Evolutionary conservation across 92 coral and sea anemone genomes (phyloP), one percentile per base, ranked within the genome.

Genomic region (Zoanthus gigantus): DNA sequence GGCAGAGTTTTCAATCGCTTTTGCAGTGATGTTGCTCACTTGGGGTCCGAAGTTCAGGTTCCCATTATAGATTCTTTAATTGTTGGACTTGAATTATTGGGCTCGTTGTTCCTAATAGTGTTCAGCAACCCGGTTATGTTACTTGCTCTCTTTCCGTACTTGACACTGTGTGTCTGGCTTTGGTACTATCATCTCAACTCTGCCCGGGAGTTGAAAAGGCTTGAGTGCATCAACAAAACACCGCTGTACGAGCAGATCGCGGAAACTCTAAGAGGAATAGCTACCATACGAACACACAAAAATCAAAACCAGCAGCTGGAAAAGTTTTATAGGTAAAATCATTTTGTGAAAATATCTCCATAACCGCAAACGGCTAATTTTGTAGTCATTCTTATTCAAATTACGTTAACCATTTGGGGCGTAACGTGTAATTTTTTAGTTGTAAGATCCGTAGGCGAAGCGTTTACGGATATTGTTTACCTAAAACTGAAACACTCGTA

Each of bases 181-280:
- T 81, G 85, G 85, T 81, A 81, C 34, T 81, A 81, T 23, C 85
- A 81, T 81, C 61, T 81, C 28, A 46, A 65, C 58, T 81, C 85
- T 7, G 85, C 85, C 13, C 73, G 85, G 17, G 85, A 81, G 60
- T 74, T 81, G 17, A 81, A 81, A 13, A 66, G 85, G 71, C 7
- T 81, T 18, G 85, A 81, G 74, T 66, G 61, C 29, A 65, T 81
- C 29, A 81, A 66, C 6, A 67, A 30, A 46, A 81, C 85, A 9
- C 85, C 85, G 85, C 74, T 81, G 85, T 81, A 66, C 75, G 85
- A 81, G 14, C 85, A 66, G 75, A 48, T 81, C 47, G 75, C 75
- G 63, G 85, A 81, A 47, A 44, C 85, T 18, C 28, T 81, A 12
- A 65, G 85, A 12, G 85, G 85, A 47, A 66, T 81, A 42, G 58